Conservation (phyloP, 2,888 invertebrate species). For the Pteria penguin region DNA sequence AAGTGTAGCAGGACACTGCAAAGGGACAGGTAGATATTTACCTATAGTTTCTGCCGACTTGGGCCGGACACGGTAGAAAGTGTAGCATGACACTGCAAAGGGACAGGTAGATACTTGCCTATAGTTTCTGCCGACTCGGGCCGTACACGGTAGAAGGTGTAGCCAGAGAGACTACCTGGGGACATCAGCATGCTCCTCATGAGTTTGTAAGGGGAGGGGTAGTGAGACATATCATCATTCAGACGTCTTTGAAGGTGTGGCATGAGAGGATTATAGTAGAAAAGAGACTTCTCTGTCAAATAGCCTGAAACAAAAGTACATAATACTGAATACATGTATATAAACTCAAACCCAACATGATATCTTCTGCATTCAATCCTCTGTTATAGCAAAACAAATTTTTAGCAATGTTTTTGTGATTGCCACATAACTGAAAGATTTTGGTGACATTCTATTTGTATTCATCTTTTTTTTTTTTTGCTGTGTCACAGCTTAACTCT, state of each 20-base stretch:
- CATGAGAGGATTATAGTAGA: slow-evolving; percentile 71
- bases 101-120: slow-evolving; percentile 37
- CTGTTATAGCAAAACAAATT: background rate
- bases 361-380: no score
- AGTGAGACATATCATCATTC: slow-evolving; percentile 77
- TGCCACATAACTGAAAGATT: no score
- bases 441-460: no score
- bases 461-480: no score
- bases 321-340: background rate
- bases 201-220: slow-evolving; percentile 77
- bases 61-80: no score
- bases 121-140: slow-evolving; percentile 63
- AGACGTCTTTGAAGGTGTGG: slow-evolving; percentile 73
- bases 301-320: slow-evolving; percentile 63
- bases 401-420: no score
- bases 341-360: no score
- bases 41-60: slow-evolving; percentile 58
- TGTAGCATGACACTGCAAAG: no score
- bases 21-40: no score
- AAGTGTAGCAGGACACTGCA: background rate
- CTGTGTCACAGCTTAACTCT: no score
- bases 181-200: slow-evolving; percentile 78
- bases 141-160: slow-evolving; percentile 72
- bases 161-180: slow-evolving; percentile 77
- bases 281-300: slow-evolving; percentile 76